phyloP scores from a whole-genome alignment of 2,113 vertebrate genomes.

The Eurystomus gularis region DNA sequence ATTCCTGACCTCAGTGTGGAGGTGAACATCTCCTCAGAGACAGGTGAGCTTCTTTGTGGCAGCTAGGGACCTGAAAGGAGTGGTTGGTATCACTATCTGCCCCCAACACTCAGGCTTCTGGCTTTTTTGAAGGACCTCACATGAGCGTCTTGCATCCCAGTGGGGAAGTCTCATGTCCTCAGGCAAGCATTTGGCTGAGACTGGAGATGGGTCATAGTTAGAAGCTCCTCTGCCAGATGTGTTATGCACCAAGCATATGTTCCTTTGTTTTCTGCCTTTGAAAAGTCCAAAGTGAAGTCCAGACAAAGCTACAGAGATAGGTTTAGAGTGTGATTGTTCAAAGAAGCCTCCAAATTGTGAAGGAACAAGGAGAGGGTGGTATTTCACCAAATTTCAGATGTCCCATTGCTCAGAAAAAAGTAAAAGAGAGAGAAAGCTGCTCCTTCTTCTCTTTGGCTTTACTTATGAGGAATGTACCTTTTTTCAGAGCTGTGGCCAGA shows the following conservation, averaged over 20 bases:
- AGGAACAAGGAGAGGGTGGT: neutral
- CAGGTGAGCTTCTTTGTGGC: constrained; percentile 77
- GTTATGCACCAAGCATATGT: neutral
- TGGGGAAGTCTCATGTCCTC: neutral
- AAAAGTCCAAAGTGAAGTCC: neutral
- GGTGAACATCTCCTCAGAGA: constrained; percentile 96
- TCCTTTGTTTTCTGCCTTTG: neutral
- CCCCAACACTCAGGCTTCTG: neutral
- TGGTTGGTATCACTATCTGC: neutral
- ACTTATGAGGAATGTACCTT: neutral
- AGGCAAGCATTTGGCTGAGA: neutral
- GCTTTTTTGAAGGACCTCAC: neutral
- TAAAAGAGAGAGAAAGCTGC: neutral
- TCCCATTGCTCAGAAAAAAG: neutral
- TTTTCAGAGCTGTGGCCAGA: neutral
- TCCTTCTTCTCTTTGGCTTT: neutral
- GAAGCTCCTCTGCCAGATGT: neutral
- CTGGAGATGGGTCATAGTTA: neutral
- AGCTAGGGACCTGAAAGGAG: neutral
- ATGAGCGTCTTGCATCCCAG: neutral
- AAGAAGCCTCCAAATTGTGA: neutral
- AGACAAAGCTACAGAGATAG: neutral
- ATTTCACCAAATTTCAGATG: neutral
- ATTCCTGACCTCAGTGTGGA: constrained; percentile 90
- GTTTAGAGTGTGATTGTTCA: neutral